These are phyloP conservation scores for Danaus plexippus DNA, from an alignment of 1,140 invertebrate genomes.

Conservation along the genomic window DNA sequence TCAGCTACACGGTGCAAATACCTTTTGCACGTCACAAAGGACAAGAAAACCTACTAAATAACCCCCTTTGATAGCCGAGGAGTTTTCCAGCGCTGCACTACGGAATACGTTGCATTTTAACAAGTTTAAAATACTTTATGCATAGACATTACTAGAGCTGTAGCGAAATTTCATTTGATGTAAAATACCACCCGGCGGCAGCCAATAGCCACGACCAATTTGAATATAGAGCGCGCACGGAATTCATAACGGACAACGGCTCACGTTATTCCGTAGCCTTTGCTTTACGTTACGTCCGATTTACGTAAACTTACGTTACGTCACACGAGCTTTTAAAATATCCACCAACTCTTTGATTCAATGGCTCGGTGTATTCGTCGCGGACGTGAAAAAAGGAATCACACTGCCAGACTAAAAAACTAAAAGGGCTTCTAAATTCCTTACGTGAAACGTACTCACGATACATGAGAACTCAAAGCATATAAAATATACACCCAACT, in stretches of 20 bases:
- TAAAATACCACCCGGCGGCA: slow-evolving; percentile 54
- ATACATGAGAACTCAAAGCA: too few relatives aligned
- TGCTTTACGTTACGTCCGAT: background rate
- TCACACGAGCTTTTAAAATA: background rate
- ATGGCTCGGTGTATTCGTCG: too few relatives aligned
- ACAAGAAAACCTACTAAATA: slow-evolving; percentile 46
- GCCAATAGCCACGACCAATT: slow-evolving; percentile 67
- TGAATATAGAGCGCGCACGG: slow-evolving; percentile 64
- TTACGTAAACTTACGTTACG: background rate
- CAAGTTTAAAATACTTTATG: slow-evolving; percentile 70
- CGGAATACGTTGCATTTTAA: slow-evolving; percentile 66
- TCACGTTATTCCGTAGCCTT: background rate
- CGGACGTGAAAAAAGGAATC: too few relatives aligned
- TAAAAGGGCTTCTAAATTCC: too few relatives aligned
- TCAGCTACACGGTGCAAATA: slow-evolving; percentile 24
- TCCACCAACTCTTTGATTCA: too few relatives aligned
- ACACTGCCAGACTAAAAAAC: too few relatives aligned
- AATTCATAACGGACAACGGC: slow-evolving; percentile 57
- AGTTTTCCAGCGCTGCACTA: slow-evolving; percentile 24
- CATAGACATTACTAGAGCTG: slow-evolving; percentile 63
- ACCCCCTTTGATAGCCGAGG: slow-evolving; percentile 46
- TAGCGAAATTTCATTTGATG: slow-evolving; percentile 58
- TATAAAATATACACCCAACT: too few relatives aligned
- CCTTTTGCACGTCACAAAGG: slow-evolving; percentile 30
- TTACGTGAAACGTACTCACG: too few relatives aligned